Base-by-base conservation (phyloP, 2,888 invertebrate species). In the Autographa gamma region DNA sequence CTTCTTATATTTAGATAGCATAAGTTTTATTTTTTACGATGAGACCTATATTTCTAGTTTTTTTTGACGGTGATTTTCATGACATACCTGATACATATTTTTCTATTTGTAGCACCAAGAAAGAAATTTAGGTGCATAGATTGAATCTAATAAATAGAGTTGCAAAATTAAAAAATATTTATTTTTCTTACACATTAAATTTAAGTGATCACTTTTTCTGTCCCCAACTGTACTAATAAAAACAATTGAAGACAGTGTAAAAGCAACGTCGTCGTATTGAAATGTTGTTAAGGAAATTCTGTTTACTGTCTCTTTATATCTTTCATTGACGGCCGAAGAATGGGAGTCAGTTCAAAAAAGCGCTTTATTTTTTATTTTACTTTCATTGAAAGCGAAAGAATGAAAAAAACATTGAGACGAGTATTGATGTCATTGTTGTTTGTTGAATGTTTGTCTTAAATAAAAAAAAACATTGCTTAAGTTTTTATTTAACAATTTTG, bases 201-300 rank as follows among this genome's bases (percentile, higher is more conserved):
- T 48, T 0, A 48, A 19, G 7, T 14, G 41, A 0, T 11, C 38
- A 38, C 11, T 34, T 63, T 54, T 63, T 63, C 14, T 63, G 63
- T 63, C 63, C 63, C 34, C 63, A 34, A 63, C 34, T 63, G 19
- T 54, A 63, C 34, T 18, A 13, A 19, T 25, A n/a, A 19, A 54
- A 54, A 54, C 54, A 19, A 54, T 63, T 14, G 34, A 54, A 63
- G 19, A 54, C 62, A 62, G 52, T 52, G 62, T 63, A 54, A 63
- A 34, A 38, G 18, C 32, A 63, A 54, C 34, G 18, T n/a, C 63
- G 52, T 34, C 16, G 52, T n/a, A 56, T 56, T 56, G 19, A 56
- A 56, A 34, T 54, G 63, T 34, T 54, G 18, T 52, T 54, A 34
- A 54, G 52, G 34, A 63, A 54, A 34, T 34, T 54, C 54, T 34